Evolutionary conservation across 2,113 vertebrate genomes (phyloP), one percentile per base, ranked within the genome.

Genomic region (Dicerorhinus sumatrensis): DNA sequence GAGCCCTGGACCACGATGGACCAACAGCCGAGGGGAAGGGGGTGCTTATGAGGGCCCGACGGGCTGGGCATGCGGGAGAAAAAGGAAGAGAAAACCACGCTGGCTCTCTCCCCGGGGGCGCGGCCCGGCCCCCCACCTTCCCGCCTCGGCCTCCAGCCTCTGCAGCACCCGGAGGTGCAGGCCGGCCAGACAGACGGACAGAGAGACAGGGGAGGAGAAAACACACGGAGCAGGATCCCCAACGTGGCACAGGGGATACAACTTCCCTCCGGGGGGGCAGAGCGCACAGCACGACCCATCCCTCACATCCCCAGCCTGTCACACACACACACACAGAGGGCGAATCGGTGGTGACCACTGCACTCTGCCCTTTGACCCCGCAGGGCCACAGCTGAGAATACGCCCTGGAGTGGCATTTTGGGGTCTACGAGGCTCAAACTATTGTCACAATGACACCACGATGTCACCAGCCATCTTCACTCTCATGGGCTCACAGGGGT

Each of bases 1-100:
- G 69, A 51, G 91, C 76, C 27, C 69, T 21, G 0, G 2, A 27
- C 27, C 69, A 21, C 12, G 58, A 51, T 0, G 62, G 21, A 60
- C 67, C 58, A 27, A 17, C 2, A 1, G 36, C 75, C 13, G 23
- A 72, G 54, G 63, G 75, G 27, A 20, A 65, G 29, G 69, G 46
- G 8, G 63, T 75, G 4, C 18, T 13, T 27, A 17, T 5, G 2
- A 21, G 29, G n/a, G 21, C n/a, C 25, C 3, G 8, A 9, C 3
- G 2, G 4, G 48, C 12, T 0, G 10, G n/a, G n/a, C 56, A 2
- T 0, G 8, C 20, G 3, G 21, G 75, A 17, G 31, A 12, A 39
- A 6, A n/a, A 75, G 76, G 75, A 67, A 82, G 31, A 36, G 27
- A 80, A 62, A 54, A 39, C 27, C 0, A 4, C 16, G 20, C 54